Evolutionary conservation across 2,888 invertebrate species (phyloP).

Genomic region (Alentia gelatinosa): DNA sequence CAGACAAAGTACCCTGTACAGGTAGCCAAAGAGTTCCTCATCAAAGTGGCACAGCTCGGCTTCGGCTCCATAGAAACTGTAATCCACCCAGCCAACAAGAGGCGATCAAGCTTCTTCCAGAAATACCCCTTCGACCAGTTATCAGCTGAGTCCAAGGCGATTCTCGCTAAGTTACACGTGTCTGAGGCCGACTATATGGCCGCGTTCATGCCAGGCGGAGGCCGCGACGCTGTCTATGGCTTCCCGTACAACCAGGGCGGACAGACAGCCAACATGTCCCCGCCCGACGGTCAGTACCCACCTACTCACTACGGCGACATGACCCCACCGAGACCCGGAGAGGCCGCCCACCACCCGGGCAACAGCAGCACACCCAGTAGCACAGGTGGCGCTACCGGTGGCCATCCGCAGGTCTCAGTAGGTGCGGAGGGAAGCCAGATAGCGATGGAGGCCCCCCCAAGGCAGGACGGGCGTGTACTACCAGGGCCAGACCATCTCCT

Average conservation of each 20-base stretch:
- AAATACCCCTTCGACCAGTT: conserved; percentile 60
- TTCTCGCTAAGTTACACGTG: conserved; percentile 56
- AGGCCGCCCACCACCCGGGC: conserved; percentile 11
- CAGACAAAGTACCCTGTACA: conserved; percentile 61
- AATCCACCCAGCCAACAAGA: conserved; percentile 53
- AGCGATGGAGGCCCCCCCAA: conserved; percentile 26
- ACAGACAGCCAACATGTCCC: neutral
- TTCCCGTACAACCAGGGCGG: conserved; percentile 28
- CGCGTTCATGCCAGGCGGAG: conserved; percentile 55
- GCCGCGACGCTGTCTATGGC: conserved; percentile 56
- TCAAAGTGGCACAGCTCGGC: conserved; percentile 61
- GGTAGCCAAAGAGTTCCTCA: conserved; percentile 60
- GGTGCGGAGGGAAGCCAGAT: conserved; percentile 43
- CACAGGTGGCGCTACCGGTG: conserved; percentile 4
- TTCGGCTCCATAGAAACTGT: conserved; percentile 57
- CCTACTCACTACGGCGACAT: conserved; percentile 17
- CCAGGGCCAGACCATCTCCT: conserved; percentile 34
- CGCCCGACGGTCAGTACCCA: conserved; percentile 50
- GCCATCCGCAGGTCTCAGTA: conserved; percentile 31
- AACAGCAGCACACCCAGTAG: conserved; percentile 2
- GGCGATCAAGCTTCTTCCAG: conserved; percentile 59
- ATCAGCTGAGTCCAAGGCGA: neutral
- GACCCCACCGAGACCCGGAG: neutral
- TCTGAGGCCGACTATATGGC: conserved; percentile 54
- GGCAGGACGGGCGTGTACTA: conserved; percentile 39